These are phyloP conservation scores for Psilopsiagon aurifrons DNA, from an alignment of 2,113 vertebrate genomes.

Conservation along the genomic window DNA sequence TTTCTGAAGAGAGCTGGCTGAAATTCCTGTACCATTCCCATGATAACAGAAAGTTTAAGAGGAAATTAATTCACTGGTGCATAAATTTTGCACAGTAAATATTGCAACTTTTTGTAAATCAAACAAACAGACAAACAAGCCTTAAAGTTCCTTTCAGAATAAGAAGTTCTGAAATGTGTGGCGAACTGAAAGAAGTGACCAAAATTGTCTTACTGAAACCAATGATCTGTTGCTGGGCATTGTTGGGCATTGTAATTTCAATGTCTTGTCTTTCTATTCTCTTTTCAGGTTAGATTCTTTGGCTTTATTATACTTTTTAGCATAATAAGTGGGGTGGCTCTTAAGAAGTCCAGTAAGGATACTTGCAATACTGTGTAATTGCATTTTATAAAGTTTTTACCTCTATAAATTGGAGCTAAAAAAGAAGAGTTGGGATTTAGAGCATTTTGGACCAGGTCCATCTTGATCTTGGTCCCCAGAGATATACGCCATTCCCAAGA, in stretches of 20 bases:
- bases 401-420: background rate
- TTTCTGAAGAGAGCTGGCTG: background rate
- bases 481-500: background rate
- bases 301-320: background rate
- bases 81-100: background rate
- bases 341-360: background rate
- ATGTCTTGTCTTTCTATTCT: background rate
- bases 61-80: background rate
- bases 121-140: background rate
- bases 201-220: background rate
- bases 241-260: background rate
- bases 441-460: background rate
- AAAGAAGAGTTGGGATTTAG: fast-evolving
- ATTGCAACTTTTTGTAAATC: background rate
- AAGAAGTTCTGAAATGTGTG: background rate
- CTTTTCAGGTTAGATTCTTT: background rate
- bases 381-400: background rate
- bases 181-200: background rate
- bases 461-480: background rate
- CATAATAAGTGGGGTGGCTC: background rate
- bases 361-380: background rate
- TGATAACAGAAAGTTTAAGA: background rate
- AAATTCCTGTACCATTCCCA: background rate
- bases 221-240: background rate
- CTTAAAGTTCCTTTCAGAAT: background rate